Percentiles rank a stretch among this genome's conserved stretches.
Conservation (phyloP, 1,140 invertebrate species). For the Caenorhabditis remanei region DNA sequence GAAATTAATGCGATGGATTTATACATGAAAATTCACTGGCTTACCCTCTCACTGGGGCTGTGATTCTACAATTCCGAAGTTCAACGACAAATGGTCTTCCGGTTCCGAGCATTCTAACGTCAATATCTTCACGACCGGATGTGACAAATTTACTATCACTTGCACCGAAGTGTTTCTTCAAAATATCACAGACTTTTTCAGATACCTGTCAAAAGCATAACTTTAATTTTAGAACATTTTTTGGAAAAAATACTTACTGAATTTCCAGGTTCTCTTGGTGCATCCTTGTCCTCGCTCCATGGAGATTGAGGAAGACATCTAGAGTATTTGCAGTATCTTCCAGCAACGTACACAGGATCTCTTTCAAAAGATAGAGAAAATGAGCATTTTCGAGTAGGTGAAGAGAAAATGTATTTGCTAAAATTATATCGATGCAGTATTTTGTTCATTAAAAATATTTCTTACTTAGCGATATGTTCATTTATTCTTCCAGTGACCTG, state of each 20-base stretch:
- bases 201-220: slow-evolving; percentile 68
- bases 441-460: background rate
- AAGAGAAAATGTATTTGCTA: slow-evolving; percentile 69
- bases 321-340: slow-evolving; percentile 76
- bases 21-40: background rate
- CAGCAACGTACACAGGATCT: slow-evolving; percentile 72
- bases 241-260: slow-evolving; percentile 58
- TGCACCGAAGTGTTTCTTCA: slow-evolving; percentile 69
- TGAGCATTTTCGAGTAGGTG: slow-evolving; percentile 64
- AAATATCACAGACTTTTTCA: slow-evolving; percentile 68
- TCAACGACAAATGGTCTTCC: slow-evolving; percentile 78
- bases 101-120: slow-evolving; percentile 79
- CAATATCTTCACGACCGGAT: slow-evolving; percentile 75
- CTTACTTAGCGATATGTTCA: slow-evolving; percentile 65
- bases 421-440: slow-evolving; percentile 1
- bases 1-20: background rate
- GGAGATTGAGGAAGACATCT: slow-evolving; percentile 73
- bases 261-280: slow-evolving; percentile 57
- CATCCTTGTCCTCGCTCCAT: slow-evolving; percentile 71
- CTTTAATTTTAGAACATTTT: slow-evolving; percentile 14
- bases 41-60: slow-evolving; percentile 56
- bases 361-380: slow-evolving; percentile 68
- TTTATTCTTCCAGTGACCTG: slow-evolving; percentile 63
- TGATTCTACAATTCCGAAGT: slow-evolving; percentile 65
- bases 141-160: slow-evolving; percentile 68